Evolutionary conservation across 2,113 vertebrate genomes (phyloP).

Genomic region (Tachuris rubrigastra): DNA sequence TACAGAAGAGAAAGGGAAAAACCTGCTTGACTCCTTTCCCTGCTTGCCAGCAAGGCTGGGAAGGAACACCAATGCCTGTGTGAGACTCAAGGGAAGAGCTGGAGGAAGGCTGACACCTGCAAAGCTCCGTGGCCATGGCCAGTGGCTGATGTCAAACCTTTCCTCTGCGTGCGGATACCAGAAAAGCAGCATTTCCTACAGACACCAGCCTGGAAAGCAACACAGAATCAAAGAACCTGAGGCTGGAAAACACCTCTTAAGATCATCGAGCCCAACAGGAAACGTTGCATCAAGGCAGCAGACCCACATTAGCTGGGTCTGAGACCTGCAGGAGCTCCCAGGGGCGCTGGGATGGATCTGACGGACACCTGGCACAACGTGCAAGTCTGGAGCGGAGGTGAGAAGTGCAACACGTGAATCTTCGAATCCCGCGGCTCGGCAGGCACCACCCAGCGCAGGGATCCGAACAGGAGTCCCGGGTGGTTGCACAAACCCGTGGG

Average conservation of each 20-base stretch:
- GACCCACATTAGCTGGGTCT: neutral
- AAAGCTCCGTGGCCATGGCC: neutral
- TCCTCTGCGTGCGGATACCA: fast-evolving
- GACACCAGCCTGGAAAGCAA: neutral
- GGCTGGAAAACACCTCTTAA: neutral
- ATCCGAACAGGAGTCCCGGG: neutral
- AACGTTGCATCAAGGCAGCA: neutral
- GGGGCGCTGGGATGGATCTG: neutral
- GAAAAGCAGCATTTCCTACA: neutral
- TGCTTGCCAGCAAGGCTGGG: neutral
- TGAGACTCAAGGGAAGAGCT: neutral
- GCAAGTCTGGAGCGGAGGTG: fast-evolving
- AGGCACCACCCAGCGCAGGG: neutral
- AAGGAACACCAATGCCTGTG: neutral
- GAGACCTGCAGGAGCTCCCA: neutral
- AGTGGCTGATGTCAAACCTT: neutral
- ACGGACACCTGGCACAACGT: fast-evolving
- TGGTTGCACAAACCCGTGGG: neutral
- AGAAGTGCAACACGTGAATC: neutral
- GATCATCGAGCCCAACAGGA: neutral
- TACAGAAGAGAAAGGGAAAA: neutral
- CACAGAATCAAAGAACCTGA: neutral
- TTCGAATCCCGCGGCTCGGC: neutral
- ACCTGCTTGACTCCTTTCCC: neutral
- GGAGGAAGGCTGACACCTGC: neutral